Percentiles rank a stretch among this genome's conserved stretches.
Conservation (phyloP, 2,113 vertebrate genomes). For the Eulacestoma nigropectus region DNA sequence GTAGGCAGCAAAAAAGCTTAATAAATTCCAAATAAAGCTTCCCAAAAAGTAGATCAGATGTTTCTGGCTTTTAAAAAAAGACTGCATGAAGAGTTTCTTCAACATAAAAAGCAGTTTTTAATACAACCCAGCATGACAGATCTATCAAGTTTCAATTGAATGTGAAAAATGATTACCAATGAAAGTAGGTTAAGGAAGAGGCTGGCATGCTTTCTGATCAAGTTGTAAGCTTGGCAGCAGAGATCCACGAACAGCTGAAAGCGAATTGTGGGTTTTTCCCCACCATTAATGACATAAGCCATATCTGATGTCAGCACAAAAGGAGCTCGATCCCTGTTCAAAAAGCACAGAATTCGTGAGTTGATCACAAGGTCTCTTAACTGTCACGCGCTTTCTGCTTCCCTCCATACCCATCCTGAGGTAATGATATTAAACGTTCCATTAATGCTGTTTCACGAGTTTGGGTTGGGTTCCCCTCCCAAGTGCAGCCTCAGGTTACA, state of each 20-base stretch:
- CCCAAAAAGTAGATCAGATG: background rate
- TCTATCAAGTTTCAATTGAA: background rate
- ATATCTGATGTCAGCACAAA: conserved; percentile 98
- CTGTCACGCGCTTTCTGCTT: background rate
- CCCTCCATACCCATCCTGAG: background rate
- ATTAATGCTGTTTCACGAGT: background rate
- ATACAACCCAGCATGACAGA: background rate
- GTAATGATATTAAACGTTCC: background rate
- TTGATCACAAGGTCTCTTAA: background rate
- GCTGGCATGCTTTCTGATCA: conserved; percentile 90
- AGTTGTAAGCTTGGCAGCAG: conserved; percentile 95
- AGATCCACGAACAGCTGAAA: conserved; percentile 97
- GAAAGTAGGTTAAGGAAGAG: conserved; percentile 96
- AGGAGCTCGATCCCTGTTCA: conserved; percentile 89
- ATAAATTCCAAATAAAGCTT: background rate
- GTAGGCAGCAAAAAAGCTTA: background rate
- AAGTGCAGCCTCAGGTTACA: background rate
- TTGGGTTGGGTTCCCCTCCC: background rate
- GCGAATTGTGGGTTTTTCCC: conserved; percentile 94
- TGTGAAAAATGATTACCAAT: conserved; percentile 76
- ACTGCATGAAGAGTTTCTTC: background rate
- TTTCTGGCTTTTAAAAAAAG: background rate
- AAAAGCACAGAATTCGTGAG: background rate
- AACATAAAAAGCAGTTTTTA: background rate
- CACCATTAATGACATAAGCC: conserved; percentile 98